phyloP scores from a whole-genome alignment of 2,888 invertebrate genomes.

The Colostygia pectinataria region DNA sequence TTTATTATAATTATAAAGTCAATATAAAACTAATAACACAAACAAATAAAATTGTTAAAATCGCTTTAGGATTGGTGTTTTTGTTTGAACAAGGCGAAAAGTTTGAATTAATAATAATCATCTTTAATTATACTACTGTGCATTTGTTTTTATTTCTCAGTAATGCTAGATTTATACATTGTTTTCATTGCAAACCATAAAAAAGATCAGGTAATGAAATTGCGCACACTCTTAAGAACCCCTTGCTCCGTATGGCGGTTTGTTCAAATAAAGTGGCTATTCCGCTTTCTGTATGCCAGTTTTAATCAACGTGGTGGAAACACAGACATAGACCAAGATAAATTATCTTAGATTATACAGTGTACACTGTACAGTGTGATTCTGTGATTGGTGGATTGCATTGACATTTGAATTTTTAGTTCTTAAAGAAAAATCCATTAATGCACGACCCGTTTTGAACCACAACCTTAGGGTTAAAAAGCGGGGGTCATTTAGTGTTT shows the following conservation, averaged over 20 bases:
- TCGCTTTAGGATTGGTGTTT: too few species aligned
- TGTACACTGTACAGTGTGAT: background rate
- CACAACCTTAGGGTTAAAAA: too few species aligned
- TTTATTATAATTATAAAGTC: too few species aligned
- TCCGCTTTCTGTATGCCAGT: slow-evolving; percentile 53
- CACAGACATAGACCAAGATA: slow-evolving; percentile 39
- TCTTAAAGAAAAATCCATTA: too few species aligned
- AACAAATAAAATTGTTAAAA: too few species aligned
- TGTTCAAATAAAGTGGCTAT: slow-evolving; percentile 61
- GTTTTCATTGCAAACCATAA: slow-evolving; percentile 9
- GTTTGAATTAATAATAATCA: too few species aligned
- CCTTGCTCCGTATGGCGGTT: slow-evolving; percentile 51
- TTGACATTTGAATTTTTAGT: background rate
- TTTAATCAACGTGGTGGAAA: slow-evolving; percentile 62
- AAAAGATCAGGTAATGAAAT: slow-evolving; percentile 32
- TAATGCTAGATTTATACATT: background rate
- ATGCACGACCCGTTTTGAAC: too few species aligned
- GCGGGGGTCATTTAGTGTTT: too few species aligned
- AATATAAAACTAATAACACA: too few species aligned
- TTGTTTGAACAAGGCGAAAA: too few species aligned
- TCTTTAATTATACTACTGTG: too few species aligned
- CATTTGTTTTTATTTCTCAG: too few species aligned
- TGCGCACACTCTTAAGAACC: slow-evolving; percentile 45
- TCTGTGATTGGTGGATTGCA: background rate
- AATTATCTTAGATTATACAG: slow-evolving; percentile 1